Evolutionary conservation across 2,113 vertebrate genomes (phyloP).

Genomic region (Hemiscyllium ocellatum): DNA sequence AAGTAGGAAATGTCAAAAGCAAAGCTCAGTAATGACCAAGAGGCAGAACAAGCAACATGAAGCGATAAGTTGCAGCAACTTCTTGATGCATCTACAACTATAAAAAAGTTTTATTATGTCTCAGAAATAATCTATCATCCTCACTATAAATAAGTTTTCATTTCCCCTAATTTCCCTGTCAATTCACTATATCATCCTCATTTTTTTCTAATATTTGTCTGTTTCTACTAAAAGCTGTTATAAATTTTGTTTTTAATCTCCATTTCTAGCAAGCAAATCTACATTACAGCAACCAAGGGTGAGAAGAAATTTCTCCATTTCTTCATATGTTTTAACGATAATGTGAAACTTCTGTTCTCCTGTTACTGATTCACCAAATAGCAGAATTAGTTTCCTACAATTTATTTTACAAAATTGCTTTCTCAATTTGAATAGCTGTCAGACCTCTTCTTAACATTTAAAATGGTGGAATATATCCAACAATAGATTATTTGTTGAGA

Average conservation of each 20-base stretch:
- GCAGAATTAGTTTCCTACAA: not conserved
- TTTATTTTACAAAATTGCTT: not conserved
- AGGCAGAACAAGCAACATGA: not conserved
- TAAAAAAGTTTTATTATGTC: not conserved
- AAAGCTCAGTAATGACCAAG: not conserved
- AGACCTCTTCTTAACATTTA: not conserved
- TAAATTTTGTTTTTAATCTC: not conserved
- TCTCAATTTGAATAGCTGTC: not conserved
- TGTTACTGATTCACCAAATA: not conserved
- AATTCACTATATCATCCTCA: not conserved
- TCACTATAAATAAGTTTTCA: not conserved
- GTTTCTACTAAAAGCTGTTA: not conserved
- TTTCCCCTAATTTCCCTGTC: not conserved
- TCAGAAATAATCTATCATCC: not conserved
- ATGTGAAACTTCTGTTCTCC: not conserved
- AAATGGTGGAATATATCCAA: not conserved
- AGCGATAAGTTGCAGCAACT: not conserved
- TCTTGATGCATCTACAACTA: not conserved
- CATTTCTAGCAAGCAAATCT: not conserved
- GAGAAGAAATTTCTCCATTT: not conserved
- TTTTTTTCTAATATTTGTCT: not conserved
- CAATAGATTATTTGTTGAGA: not conserved
- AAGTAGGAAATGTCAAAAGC: not conserved
- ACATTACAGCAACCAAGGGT: not conserved
- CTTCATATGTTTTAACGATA: not conserved